Percentiles rank a stretch among this genome's conserved stretches.
Evolutionary conservation across 2,113 vertebrate species (phyloP).

Genomic region (Lamprotornis superbus): DNA sequence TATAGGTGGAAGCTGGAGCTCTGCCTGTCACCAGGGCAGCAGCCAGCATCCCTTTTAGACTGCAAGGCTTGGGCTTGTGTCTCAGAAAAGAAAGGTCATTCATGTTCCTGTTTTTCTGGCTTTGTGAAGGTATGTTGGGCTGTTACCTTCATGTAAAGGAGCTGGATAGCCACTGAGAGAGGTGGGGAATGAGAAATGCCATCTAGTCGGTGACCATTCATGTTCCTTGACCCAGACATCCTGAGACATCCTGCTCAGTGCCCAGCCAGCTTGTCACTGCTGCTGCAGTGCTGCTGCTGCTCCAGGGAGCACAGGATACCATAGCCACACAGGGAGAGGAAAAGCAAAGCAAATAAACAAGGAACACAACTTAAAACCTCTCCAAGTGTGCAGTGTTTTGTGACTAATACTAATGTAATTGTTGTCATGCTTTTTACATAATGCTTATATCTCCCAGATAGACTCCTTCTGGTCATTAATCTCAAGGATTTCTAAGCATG

Average conservation of each 20-base stretch:
- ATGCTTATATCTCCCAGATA: slow-evolving; percentile 40
- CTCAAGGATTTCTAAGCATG: background rate
- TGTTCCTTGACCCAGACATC: background rate
- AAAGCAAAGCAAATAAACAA: slow-evolving; percentile 31
- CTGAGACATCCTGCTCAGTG: rapidly evolving
- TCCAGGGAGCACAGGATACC: background rate
- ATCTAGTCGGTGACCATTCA: background rate
- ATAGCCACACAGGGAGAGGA: background rate
- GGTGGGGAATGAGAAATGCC: background rate
- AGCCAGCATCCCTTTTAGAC: background rate
- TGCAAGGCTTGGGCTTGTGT: background rate
- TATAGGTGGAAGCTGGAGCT: background rate
- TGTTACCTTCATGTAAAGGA: background rate
- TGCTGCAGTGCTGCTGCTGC: background rate
- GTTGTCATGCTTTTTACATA: slow-evolving; percentile 42
- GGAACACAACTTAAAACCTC: slow-evolving; percentile 9
- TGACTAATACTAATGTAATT: slow-evolving; percentile 52
- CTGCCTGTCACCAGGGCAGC: background rate
- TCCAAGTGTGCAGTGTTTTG: slow-evolving; percentile 29
- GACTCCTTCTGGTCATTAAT: slow-evolving; percentile 35
- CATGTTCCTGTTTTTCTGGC: background rate
- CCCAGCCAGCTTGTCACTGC: background rate
- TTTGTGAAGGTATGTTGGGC: background rate
- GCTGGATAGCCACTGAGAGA: background rate
- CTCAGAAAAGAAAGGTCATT: background rate